Evolutionary conservation across 2,888 invertebrate species (phyloP), one percentile per base, ranked within the genome.

Genomic region (Drosophila ochracea): DNA sequence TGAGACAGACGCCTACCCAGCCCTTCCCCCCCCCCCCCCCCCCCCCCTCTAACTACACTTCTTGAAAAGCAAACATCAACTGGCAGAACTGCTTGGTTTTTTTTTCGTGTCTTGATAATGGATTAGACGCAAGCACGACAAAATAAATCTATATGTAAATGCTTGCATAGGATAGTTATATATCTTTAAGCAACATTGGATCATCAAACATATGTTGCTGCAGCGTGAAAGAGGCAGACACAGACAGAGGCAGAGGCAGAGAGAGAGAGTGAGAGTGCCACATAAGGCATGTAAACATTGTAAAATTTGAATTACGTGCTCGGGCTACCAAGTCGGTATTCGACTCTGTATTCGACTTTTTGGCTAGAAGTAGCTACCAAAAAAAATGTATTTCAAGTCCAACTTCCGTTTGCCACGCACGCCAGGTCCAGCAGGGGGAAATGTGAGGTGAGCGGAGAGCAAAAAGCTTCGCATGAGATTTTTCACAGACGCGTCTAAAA

Each of bases 301-400:
- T 89, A 80, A 89, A 89, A 86, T 86, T 86, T 82, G 86, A 89
- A 86, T 87, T 86, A 89, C 88, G 86, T 86, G 86, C 80, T 67
- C 59, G 68, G 84, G 67, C 69, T 86, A 73, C 73, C 67, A 89
- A 89, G 58, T 74, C 37, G 60, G 59, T 28, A 60, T 55, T 35
- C 33, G 53, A 50, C 49, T 63, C 53, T 52, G 47, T 28, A n/a
- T 49, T 37, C 33, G 53, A 59, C 41, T 57, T 69, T 43, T 47
- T 53, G 47, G 43, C 61, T 50, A 64, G 68, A 64, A 76, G 79
- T 71, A 65, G 64, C 72, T 66, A 70, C 39, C 47, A 68, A 80
- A 68, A 80, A 69, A 28, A 13, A 28, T 28, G 70, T 64, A 75
- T 87, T 68, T 76, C 59, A 85, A 83, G 72, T 80, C 71, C 62